Conservation (phyloP, 1,140 invertebrate species). For the Drosophila hydei region DNA sequence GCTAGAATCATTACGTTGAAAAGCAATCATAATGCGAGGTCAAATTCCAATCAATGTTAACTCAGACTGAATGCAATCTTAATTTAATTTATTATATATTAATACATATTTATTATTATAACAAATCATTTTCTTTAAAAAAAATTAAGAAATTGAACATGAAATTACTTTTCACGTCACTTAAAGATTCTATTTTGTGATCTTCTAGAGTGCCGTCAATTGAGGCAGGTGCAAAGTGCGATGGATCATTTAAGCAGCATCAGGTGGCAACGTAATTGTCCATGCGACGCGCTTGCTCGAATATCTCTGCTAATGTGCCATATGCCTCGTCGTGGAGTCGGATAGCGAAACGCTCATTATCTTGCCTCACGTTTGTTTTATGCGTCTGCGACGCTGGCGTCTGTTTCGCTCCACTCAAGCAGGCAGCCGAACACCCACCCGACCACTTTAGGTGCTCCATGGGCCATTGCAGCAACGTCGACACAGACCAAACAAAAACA, state of each 20-base stretch:
- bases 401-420: constrained; percentile 18
- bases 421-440: background rate
- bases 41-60: too few species aligned
- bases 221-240: background rate
- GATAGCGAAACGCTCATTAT: constrained; percentile 68
- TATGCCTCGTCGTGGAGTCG: constrained; percentile 51
- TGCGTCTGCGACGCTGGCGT: constrained; percentile 50
- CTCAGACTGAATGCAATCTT: too few species aligned
- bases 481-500: constrained; percentile 28
- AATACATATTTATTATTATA: too few species aligned
- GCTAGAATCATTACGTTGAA: too few species aligned
- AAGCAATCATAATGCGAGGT: too few species aligned
- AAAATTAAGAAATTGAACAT: too few species aligned
- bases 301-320: constrained; percentile 50
- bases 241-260: constrained; percentile 34
- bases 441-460: too few species aligned
- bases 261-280: constrained; percentile 40
- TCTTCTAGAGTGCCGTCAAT: background rate
- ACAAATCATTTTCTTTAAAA: too few species aligned
- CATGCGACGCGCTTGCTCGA: constrained; percentile 6
- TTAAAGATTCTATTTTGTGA: too few species aligned
- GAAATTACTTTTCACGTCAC: too few species aligned
- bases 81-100: too few species aligned
- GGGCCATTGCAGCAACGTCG: background rate
- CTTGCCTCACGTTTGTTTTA: constrained; percentile 61